These are phyloP conservation scores for Rhynchonycteris naso DNA, from an alignment of 2,797 vertebrate genomes.

Conservation along the genomic window DNA sequence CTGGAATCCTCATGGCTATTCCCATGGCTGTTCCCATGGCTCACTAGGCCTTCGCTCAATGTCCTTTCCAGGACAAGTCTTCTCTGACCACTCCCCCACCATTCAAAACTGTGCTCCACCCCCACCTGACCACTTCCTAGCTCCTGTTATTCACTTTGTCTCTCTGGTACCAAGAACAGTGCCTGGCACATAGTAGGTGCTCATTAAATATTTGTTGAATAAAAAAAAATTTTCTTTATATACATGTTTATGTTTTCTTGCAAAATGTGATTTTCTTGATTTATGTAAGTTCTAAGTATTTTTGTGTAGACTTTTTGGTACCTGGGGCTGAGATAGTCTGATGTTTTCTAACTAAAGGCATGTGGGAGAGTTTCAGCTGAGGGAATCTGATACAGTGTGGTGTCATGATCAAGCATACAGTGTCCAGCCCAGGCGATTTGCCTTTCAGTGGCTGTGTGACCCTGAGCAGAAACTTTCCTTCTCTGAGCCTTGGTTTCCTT, in stretches of 20 bases:
- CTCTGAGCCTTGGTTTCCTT: background rate
- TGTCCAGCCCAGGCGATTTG: background rate
- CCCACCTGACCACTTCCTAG: background rate
- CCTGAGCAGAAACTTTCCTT: background rate
- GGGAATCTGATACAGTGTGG: background rate
- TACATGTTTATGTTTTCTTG: background rate
- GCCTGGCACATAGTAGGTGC: background rate
- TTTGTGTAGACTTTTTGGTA: background rate
- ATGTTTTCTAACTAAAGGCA: background rate
- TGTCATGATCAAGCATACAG: background rate
- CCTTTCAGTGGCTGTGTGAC: background rate
- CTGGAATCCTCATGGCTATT: too few species aligned
- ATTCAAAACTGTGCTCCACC: background rate
- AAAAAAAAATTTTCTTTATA: background rate
- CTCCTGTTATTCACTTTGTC: background rate
- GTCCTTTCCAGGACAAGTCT: background rate
- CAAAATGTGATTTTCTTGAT: background rate
- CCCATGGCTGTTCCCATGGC: background rate
- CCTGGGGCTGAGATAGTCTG: background rate
- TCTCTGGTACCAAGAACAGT: background rate
- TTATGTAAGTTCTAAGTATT: background rate
- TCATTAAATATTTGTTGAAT: conserved; percentile 16
- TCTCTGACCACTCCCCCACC: too few species aligned
- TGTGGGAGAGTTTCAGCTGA: background rate
- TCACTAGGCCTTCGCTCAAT: background rate